Conservation (phyloP, 2,113 vertebrate species). For the Oncorhynchus kisutch region DNA sequence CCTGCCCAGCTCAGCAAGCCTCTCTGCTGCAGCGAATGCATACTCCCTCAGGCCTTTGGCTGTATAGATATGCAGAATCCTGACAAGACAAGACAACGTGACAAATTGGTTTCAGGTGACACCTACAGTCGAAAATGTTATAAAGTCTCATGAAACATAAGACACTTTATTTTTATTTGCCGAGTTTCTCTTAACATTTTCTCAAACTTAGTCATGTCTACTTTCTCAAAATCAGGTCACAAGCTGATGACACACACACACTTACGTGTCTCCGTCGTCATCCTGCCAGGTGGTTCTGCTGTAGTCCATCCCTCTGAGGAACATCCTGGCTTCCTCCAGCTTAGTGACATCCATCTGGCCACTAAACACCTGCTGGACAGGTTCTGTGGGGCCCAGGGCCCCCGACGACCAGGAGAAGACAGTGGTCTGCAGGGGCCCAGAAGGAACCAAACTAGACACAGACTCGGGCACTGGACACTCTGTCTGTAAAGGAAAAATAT, state of each 20-base stretch:
- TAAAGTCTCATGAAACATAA: conserved; percentile 7
- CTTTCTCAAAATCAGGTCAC: not conserved
- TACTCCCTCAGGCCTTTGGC: conserved; percentile 82
- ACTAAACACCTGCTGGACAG: conserved; percentile 44
- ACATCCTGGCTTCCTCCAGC: conserved; percentile 74
- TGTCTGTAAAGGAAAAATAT: conserved; percentile 14
- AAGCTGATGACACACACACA: conserved; percentile 33
- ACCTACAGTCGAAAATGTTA: not conserved
- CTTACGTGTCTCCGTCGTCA: conserved; percentile 88
- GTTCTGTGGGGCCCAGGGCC: conserved; percentile 23
- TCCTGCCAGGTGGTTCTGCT: conserved; percentile 78
- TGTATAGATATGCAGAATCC: conserved; percentile 85
- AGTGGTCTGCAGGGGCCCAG: not conserved
- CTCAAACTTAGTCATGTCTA: too few relatives aligned
- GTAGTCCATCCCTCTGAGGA: conserved; percentile 75
- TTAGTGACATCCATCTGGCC: conserved; percentile 59
- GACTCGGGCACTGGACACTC: conserved; percentile 29
- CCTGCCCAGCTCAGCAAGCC: conserved; percentile 64
- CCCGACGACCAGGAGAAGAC: conserved; percentile 49
- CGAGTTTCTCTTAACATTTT: conserved; percentile 6
- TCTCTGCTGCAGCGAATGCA: conserved; percentile 82
- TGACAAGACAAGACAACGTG: conserved; percentile 40
- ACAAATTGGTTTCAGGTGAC: not conserved
- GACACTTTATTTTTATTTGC: not conserved
- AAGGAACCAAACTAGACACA: conserved; percentile 26